phyloP scores from a whole-genome alignment of 2,113 vertebrate species.

The Paramisgurnus dabryanus region DNA sequence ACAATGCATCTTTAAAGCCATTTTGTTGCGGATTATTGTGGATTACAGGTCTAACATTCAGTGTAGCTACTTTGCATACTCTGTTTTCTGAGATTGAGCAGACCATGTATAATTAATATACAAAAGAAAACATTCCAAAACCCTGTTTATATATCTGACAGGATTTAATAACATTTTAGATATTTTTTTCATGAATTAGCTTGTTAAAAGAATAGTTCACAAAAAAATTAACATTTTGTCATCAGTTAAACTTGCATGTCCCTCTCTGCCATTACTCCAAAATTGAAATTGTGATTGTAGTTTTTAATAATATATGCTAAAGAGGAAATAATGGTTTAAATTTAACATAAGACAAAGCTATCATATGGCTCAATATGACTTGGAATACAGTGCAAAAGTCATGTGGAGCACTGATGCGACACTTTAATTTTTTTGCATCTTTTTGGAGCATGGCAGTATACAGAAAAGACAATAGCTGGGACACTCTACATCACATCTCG shows the following conservation, averaged over 20 bases:
- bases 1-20: background rate
- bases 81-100: conserved; percentile 59
- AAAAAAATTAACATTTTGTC: background rate
- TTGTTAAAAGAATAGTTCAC: background rate
- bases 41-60: conserved; percentile 18
- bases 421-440: too few relatives aligned
- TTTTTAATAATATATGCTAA: too few relatives aligned
- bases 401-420: too few relatives aligned
- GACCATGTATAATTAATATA: conserved; percentile 70
- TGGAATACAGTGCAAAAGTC: background rate
- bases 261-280: background rate
- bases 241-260: background rate
- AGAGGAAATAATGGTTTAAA: too few relatives aligned
- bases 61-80: conserved; percentile 1
- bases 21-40: background rate
- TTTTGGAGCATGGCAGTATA: background rate
- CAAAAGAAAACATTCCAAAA: conserved; percentile 79
- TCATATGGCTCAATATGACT: background rate
- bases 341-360: background rate
- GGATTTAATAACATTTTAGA: conserved; percentile 58
- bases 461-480: background rate
- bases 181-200: background rate
- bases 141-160: conserved; percentile 62
- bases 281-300: too few relatives aligned
- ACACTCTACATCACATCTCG: background rate